phyloP scores from a whole-genome alignment of 2,113 vertebrate species.

The Thymallus thymallus region DNA sequence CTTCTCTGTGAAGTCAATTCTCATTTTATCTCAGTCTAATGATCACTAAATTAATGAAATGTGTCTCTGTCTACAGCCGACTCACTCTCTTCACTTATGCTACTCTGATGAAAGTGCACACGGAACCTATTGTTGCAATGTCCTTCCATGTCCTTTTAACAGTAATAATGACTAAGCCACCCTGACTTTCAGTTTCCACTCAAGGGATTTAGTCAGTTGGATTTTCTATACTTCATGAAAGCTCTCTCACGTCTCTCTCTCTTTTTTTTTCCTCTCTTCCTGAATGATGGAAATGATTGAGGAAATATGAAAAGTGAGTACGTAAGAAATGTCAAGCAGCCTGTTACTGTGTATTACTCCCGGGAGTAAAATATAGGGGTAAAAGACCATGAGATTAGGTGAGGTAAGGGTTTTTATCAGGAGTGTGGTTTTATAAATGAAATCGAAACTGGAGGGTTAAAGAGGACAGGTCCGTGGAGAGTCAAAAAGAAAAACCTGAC shows the following conservation, averaged over 20 bases:
- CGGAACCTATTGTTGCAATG: no score
- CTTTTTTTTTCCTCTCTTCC: background rate
- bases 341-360: no score
- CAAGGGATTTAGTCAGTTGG: background rate
- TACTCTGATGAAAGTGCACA: no score
- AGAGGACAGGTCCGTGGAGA: background rate
- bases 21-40: no score
- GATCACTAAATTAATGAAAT: no score
- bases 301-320: no score
- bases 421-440: conserved; percentile 12
- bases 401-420: background rate
- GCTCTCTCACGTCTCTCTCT: background rate
- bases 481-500: background rate
- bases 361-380: background rate
- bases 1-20: no score
- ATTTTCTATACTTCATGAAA: background rate
- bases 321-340: no score
- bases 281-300: no score
- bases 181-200: background rate
- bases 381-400: background rate
- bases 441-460: conserved; percentile 3
- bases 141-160: background rate
- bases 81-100: no score
- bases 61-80: no score
- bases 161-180: background rate